A percentile compares a stretch with the other conserved stretches of the same genome.
These are phyloP conservation scores for Pachyuromys duprasi DNA, from an alignment of 2,797 vertebrate genomes.

Conservation along the genomic window DNA sequence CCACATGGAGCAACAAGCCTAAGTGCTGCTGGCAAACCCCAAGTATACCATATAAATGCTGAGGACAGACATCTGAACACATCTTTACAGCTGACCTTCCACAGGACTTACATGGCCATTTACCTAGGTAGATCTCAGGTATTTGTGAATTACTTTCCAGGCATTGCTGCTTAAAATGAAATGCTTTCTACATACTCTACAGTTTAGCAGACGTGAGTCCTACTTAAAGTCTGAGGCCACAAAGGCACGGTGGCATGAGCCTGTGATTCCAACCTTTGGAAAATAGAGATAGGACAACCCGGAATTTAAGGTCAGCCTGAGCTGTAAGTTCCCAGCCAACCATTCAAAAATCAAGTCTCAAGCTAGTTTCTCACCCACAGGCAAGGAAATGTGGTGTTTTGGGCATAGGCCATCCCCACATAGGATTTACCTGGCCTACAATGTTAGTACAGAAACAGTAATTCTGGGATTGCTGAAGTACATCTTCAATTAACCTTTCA, in stretches of 20 bases:
- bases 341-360: neutral
- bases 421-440: neutral
- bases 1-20: neutral
- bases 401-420: neutral
- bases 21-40: neutral
- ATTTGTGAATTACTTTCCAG: conserved; percentile 8
- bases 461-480: neutral
- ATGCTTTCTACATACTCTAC: neutral
- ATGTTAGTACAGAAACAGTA: neutral
- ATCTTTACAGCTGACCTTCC: neutral
- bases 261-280: neutral
- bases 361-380: neutral
- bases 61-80: neutral
- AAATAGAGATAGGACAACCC: neutral
- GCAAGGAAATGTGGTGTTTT: neutral
- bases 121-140: neutral
- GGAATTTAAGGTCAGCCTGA: neutral
- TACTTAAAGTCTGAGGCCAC: neutral
- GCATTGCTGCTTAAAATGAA: conserved; percentile 1
- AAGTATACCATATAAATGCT: neutral
- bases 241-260: neutral
- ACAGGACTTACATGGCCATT: no score
- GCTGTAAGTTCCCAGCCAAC: neutral
- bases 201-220: neutral
- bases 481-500: neutral